phyloP scores from a whole-genome alignment of 2,113 vertebrate species.

The Acanthisitta chloris region DNA sequence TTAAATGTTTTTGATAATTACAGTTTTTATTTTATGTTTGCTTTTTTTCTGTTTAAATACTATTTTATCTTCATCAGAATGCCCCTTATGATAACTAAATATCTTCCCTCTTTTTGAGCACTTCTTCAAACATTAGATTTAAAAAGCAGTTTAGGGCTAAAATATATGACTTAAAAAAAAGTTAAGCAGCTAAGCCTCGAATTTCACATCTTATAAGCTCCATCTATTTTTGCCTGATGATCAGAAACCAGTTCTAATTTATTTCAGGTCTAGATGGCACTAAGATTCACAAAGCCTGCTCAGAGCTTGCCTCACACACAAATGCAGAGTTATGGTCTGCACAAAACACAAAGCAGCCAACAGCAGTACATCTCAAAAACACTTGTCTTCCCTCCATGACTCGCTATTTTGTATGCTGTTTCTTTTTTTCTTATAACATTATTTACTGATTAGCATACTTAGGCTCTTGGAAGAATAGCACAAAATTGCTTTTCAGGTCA shows the following conservation, averaged over 20 bases:
- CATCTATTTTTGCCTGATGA: background rate
- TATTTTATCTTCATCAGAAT: background rate
- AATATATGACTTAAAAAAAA: background rate
- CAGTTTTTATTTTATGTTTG: background rate
- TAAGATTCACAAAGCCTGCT: background rate
- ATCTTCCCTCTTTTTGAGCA: background rate
- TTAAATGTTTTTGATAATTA: background rate
- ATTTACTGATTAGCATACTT: background rate
- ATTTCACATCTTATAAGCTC: background rate
- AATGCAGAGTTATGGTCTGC: background rate
- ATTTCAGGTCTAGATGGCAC: background rate
- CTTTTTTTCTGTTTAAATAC: background rate
- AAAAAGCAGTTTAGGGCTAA: background rate
- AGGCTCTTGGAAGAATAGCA: background rate
- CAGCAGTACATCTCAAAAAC: background rate
- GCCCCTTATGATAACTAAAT: background rate
- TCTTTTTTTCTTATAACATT: background rate
- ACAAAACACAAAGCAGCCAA: background rate
- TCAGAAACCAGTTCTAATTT: background rate
- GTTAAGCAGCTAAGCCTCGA: background rate
- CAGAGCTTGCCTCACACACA: background rate
- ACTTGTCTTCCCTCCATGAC: background rate
- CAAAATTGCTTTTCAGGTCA: background rate
- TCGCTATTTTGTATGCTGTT: background rate
- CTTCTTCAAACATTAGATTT: background rate